Base-by-base conservation (phyloP, 2,797 vertebrate species). In the Sphaeramia orbicularis region DNA sequence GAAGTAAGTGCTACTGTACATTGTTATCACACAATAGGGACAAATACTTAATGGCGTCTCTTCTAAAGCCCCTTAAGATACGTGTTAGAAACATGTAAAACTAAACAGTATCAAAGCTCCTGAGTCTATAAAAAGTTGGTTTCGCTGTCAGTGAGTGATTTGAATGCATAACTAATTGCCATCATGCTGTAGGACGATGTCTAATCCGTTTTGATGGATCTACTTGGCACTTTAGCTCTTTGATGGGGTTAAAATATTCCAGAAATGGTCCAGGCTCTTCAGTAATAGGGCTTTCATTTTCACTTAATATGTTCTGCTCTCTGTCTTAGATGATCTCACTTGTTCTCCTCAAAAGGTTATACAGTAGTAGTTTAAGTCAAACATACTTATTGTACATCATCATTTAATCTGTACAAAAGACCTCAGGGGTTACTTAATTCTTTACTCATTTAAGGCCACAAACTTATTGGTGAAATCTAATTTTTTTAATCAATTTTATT, bases 141-240 rank as follows among this genome's bases (percentile, higher is more conserved):
- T 51, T 47, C 35, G 15, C 30, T 55, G 48, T 59, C 52, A 69
- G 47, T 69, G 36, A 21, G 41, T 60, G 42, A 48, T 78, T 70
- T 70, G 47, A 45, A 73, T 66, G 71, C 56, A 66, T 48, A 65
- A 65, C 58, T 64, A 74, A 63, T 63, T 77, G 44, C 49, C 44
- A 70, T 71, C 45, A 57, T 71, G 49, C 48, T 45, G 21, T 40
- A 54, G 65, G 53, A 12, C 49, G 59, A 50, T 6, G 8, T 16
- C 45, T 65, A 62, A 73, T 55, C 59, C 16, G 13, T 66, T 60
- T 55, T 43, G 13, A 57, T 57, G 43, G 36, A 74, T 68, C 47
- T 41, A 50, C 44, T 56, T 40, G 50, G 51, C 56, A 59, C 19
- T 14, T 10, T 59, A 37, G 27, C 24, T 47, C 50, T 60, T 62